A percentile compares a stretch with the other conserved stretches of the same genome.
phyloP scores from a whole-genome alignment of 2,797 vertebrate genomes.

The Lemur catta region DNA sequence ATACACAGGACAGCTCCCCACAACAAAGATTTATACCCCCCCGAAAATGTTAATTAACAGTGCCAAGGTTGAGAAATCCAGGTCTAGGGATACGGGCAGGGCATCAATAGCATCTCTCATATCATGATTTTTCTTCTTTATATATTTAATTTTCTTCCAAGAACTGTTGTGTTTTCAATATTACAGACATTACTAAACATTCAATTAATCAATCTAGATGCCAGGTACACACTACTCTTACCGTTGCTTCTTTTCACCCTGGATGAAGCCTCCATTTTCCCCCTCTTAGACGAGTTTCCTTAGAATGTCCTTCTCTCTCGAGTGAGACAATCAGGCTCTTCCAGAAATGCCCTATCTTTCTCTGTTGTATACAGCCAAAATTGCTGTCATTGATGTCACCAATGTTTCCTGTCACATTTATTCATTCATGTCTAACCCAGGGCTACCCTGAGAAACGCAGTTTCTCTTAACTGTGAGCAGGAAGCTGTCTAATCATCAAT shows the following conservation, averaged over 20 bases:
- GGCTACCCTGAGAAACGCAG: background rate
- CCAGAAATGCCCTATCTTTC: background rate
- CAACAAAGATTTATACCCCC: background rate
- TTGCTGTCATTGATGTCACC: background rate
- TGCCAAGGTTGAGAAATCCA: background rate
- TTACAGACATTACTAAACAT: background rate
- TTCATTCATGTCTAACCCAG: background rate
- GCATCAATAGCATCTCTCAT: background rate
- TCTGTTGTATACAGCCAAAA: background rate
- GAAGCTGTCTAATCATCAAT: background rate
- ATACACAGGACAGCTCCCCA: too few relatives aligned
- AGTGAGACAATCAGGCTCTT: background rate
- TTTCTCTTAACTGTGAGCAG: background rate
- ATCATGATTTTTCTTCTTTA: background rate
- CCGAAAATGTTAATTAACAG: background rate
- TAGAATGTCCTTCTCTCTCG: background rate
- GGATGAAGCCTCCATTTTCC: background rate
- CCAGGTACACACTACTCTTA: background rate
- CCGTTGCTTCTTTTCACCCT: background rate
- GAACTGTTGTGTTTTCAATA: background rate
- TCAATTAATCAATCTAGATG: background rate
- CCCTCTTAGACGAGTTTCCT: background rate
- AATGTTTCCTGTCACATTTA: background rate
- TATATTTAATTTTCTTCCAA: background rate
- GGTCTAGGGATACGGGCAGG: background rate